These are phyloP conservation scores for Agrochola macilenta DNA, from an alignment of 2,888 invertebrate species.

Conservation along the genomic window DNA sequence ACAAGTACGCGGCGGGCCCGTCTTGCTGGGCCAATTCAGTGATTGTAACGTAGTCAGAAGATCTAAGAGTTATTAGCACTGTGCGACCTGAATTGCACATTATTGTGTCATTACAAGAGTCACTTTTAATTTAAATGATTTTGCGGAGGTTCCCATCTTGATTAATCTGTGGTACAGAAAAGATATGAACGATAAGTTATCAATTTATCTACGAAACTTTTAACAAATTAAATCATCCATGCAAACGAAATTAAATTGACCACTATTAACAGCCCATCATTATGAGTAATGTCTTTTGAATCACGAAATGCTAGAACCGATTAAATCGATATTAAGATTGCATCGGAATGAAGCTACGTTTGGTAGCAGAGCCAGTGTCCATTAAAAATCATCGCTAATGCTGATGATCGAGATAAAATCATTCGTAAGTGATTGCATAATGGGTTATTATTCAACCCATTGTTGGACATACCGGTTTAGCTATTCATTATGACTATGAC, in stretches of 20 bases:
- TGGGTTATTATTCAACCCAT: conserved; percentile 73
- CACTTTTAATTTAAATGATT: no score
- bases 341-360: conserved; percentile 67
- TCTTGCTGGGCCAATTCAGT: no score
- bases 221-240: conserved; percentile 16
- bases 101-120: no score
- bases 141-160: no score
- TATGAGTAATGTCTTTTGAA: conserved; percentile 54
- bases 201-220: background rate
- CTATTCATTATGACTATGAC: conserved; percentile 72
- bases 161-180: background rate
- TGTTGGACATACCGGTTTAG: conserved; percentile 69
- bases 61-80: no score
- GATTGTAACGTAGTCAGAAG: no score
- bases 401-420: conserved; percentile 73
- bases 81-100: no score
- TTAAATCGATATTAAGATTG: conserved; percentile 68
- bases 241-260: conserved; percentile 47
- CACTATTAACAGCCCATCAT: conserved; percentile 49
- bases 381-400: conserved; percentile 74
- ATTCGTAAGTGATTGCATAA: conserved; percentile 77
- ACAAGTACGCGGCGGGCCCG: no score
- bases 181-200: background rate
- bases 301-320: conserved; percentile 59
- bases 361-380: conserved; percentile 73